These are phyloP conservation scores for Notamacropus eugenii DNA, from an alignment of 2,797 vertebrate species.

Conservation along the genomic window DNA sequence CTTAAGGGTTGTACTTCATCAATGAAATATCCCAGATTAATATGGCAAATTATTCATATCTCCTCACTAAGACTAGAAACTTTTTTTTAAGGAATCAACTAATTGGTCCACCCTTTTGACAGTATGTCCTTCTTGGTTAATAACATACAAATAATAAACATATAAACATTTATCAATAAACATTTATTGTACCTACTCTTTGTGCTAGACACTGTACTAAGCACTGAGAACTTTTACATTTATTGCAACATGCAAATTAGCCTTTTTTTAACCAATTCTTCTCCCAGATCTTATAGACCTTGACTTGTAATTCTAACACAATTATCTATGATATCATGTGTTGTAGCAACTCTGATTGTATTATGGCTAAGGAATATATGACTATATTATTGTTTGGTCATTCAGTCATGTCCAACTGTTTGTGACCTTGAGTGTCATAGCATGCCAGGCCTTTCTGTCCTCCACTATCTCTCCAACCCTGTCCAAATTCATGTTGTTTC, in stretches of 20 bases:
- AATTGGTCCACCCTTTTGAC: conserved; percentile 50
- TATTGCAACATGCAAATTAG: background rate
- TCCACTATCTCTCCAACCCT: background rate
- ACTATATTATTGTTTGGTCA: too few species aligned
- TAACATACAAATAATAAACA: background rate
- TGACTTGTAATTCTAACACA: background rate
- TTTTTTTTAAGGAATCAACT: conserved; percentile 60
- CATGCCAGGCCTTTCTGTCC: background rate
- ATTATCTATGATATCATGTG: background rate
- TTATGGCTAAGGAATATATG: background rate
- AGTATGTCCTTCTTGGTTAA: conserved; percentile 57
- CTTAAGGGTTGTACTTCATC: background rate
- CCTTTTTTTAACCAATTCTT: background rate
- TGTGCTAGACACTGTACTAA: background rate
- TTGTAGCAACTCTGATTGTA: background rate
- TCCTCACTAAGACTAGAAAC: conserved; percentile 46
- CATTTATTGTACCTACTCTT: background rate
- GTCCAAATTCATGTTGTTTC: background rate
- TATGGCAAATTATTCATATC: background rate
- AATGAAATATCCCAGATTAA: conserved; percentile 17
- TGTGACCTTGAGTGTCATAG: background rate
- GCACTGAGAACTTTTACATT: background rate
- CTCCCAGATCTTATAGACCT: background rate
- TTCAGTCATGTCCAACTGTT: too few species aligned
- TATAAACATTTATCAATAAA: background rate